Percentiles rank a stretch among this genome's conserved stretches.
Conservation (phyloP, 2,797 vertebrate genomes). For the Anguilla megastoma region DNA sequence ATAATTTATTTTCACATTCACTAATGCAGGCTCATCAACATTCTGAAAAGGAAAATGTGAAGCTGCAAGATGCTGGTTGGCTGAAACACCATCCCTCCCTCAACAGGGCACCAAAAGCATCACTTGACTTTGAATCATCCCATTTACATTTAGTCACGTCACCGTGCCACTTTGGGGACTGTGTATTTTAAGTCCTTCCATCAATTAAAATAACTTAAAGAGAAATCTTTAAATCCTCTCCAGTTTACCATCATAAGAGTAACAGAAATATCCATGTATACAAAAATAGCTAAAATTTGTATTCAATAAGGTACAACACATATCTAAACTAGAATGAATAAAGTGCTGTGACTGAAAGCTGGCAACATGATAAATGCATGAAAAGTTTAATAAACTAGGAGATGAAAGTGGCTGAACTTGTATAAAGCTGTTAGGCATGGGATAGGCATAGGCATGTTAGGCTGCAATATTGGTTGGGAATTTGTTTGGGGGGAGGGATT, state of each 20-base stretch:
- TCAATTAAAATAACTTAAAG: not conserved
- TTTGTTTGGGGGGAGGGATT: not conserved
- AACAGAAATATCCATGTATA: not conserved
- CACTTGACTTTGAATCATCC: slow-evolving; percentile 43
- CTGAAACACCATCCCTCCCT: not conserved
- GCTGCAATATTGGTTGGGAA: too few species aligned
- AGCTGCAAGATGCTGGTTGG: slow-evolving; percentile 16
- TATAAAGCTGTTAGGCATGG: not conserved
- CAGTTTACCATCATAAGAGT: not conserved
- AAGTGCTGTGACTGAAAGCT: not conserved
- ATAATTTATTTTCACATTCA: slow-evolving; percentile 23
- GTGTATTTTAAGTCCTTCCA: slow-evolving; percentile 2
- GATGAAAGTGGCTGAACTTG: not conserved
- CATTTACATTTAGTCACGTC: slow-evolving; percentile 35
- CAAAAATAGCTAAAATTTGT: not conserved
- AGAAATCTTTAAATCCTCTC: not conserved
- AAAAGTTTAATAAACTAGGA: not conserved
- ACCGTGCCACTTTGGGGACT: not conserved
- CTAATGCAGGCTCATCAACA: slow-evolving; percentile 10
- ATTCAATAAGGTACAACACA: not conserved
- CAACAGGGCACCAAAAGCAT: slow-evolving; percentile 13
- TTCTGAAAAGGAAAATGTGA: slow-evolving; percentile 26
- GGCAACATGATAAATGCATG: not conserved
- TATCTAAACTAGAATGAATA: not conserved
- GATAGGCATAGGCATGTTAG: too few species aligned